These are phyloP conservation scores for Sinocyclocheilus grahami DNA, from an alignment of 2,113 vertebrate genomes.

Conservation along the genomic window DNA sequence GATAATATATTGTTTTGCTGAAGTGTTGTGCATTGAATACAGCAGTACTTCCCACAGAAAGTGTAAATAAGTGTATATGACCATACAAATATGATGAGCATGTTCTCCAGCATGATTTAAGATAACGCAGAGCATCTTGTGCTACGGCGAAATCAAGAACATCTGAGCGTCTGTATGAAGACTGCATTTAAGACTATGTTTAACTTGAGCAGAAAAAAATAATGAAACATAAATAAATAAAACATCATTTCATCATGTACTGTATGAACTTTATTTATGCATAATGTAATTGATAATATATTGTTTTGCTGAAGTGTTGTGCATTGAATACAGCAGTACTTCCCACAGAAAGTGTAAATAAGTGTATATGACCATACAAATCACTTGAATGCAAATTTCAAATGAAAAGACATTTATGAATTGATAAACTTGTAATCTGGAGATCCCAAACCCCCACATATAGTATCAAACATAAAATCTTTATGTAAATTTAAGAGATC, in stretches of 20 bases:
- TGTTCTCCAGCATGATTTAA: no score
- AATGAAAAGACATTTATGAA: background rate
- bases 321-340: background rate
- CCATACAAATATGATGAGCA: background rate
- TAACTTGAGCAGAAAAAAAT: no score
- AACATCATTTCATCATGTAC: background rate
- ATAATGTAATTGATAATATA: background rate
- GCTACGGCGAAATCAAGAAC: no score
- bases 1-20: background rate
- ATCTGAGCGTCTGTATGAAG: no score
- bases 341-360: background rate
- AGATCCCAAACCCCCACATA: background rate
- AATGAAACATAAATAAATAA: background rate
- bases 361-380: background rate
- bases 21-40: background rate
- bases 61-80: background rate
- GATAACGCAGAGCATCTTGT: no score
- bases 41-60: background rate
- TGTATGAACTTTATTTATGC: background rate
- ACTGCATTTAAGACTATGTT: no score
- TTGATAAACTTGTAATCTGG: background rate
- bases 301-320: background rate
- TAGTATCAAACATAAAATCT: background rate
- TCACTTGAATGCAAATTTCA: background rate
- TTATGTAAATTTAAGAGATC: background rate